These are phyloP conservation scores for Nesospiza acunhae DNA, from an alignment of 2,113 vertebrate genomes.

Conservation along the genomic window DNA sequence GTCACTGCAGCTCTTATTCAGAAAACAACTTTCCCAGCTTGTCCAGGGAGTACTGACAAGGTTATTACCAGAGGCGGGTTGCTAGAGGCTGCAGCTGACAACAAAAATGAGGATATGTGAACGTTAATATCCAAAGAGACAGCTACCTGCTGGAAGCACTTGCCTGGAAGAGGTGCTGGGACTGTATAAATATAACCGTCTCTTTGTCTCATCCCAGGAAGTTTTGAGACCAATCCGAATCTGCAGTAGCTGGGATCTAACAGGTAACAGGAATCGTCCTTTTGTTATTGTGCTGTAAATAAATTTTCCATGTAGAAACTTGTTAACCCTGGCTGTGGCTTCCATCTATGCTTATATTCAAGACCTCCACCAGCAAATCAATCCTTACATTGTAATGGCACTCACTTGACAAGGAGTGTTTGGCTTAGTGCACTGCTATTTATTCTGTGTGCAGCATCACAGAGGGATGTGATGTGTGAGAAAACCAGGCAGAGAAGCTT, in stretches of 20 bases:
- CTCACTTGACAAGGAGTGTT: constrained; percentile 65
- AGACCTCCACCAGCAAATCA: constrained; percentile 65
- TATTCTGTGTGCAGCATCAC: constrained; percentile 34
- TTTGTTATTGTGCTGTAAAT: constrained; percentile 58
- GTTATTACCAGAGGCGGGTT: not conserved
- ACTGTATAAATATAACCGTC: not conserved
- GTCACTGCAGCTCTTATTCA: not conserved
- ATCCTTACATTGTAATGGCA: constrained; percentile 56
- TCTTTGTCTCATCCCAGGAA: not conserved
- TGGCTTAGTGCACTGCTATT: constrained; percentile 66
- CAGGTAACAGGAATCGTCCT: not conserved
- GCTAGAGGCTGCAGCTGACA: not conserved
- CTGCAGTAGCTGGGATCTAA: not conserved
- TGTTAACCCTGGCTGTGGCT: constrained; percentile 39
- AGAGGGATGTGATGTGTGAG: not conserved
- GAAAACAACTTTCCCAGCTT: not conserved
- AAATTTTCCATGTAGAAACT: constrained; percentile 25
- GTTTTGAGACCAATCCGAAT: not conserved
- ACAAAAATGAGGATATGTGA: not conserved
- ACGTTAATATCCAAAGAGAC: not conserved
- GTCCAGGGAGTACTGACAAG: not conserved
- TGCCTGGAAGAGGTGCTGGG: not conserved
- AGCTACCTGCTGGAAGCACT: constrained; percentile 23
- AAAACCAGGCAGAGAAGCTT: constrained; percentile 17
- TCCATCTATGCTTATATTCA: constrained; percentile 62